Percentiles rank a stretch among this genome's conserved stretches.
phyloP scores from a whole-genome alignment of 2,113 vertebrate species.

The Lamprotornis superbus region DNA sequence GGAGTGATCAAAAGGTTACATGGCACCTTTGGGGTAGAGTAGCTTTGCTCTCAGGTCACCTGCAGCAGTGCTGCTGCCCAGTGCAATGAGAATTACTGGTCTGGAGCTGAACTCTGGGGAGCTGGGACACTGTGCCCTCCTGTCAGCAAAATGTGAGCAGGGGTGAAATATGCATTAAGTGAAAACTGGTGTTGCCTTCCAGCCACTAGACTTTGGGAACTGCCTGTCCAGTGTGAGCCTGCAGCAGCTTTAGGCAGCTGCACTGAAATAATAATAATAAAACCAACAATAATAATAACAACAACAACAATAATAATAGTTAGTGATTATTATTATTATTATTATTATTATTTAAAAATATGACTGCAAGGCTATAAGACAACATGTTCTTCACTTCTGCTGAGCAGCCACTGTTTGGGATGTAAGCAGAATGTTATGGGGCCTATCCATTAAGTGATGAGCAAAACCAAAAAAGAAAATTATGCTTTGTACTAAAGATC shows the following conservation, averaged over 20 bases:
- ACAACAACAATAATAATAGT: not conserved
- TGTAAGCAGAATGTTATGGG: not conserved
- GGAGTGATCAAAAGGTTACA: not conserved
- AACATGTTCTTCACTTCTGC: not conserved
- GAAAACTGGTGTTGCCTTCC: not conserved
- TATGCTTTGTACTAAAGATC: conserved; percentile 46
- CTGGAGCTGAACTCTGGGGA: not conserved
- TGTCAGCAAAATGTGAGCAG: not conserved
- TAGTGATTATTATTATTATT: not conserved
- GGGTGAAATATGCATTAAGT: not conserved
- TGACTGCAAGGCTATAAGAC: not conserved
- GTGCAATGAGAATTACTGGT: not conserved
- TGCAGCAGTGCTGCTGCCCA: not conserved
- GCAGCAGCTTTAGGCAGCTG: not conserved
- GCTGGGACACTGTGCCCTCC: not conserved
- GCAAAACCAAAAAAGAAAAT: conserved; percentile 38
- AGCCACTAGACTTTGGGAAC: not conserved
- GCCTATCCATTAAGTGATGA: conserved; percentile 39
- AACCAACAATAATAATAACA: not conserved
- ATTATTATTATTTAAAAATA: not conserved
- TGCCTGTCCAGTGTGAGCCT: not conserved
- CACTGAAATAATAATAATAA: not conserved
- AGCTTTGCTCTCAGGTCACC: not conserved
- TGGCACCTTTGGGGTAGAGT: accelerated
- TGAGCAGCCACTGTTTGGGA: not conserved